A percentile compares a stretch with the other conserved stretches of the same genome.
Conservation (phyloP, 2,888 invertebrate species). For the Dicyrtomina minuta region DNA sequence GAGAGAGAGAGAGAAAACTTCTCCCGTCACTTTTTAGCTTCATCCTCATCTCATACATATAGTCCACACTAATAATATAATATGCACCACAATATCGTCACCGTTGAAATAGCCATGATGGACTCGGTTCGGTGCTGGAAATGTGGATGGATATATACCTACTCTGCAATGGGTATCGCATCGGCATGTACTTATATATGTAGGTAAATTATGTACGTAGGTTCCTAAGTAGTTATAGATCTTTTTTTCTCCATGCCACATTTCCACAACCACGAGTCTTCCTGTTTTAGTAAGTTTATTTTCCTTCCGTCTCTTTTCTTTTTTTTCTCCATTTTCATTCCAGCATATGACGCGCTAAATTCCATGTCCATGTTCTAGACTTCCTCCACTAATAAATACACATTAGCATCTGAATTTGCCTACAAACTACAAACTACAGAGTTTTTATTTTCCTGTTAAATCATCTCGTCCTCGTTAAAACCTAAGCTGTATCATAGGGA, state of each 20-base stretch:
- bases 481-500: no score
- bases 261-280: not conserved
- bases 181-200: no score
- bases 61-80: no score
- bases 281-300: conserved; percentile 11
- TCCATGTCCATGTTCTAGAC: not conserved
- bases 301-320: conserved; percentile 1
- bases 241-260: conserved; percentile 8
- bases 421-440: not conserved
- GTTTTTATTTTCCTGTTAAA: conserved; percentile 8
- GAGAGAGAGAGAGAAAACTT: conserved; percentile 19
- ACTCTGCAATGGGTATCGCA: no score
- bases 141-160: no score
- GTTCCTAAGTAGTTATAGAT: no score
- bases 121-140: no score
- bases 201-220: no score
- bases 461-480: not conserved
- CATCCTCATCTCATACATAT: conserved; percentile 1
- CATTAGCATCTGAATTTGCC: not conserved
- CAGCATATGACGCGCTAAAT: no score
- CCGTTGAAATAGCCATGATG: no score
- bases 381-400: conserved; percentile 14
- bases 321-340: not conserved
- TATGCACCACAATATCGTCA: no score
- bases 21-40: conserved; percentile 25